Evolutionary conservation across 1,140 invertebrate species (phyloP), one percentile per base, ranked within the genome.

Genomic region (Rhagoletis pomonella): DNA sequence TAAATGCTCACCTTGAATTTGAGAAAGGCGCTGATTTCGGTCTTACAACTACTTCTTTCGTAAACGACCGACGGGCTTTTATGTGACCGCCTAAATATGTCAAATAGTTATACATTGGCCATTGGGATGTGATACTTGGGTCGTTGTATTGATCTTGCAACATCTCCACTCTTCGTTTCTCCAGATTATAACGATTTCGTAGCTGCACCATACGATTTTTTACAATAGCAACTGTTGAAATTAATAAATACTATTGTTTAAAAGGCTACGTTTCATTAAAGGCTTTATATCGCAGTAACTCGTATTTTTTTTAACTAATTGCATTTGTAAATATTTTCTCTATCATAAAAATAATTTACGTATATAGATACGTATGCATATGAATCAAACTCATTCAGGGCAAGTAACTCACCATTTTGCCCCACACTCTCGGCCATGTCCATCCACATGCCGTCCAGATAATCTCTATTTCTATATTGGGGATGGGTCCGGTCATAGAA

Each of bases 171-270:
- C 92, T 91, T 4, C 92, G 89, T 86, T 93, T 93, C 73, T 93
- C 92, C 9, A 93, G 90, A 64, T 93, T 92, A 85, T 93, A 93
- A 10, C 92, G 92, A 89, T 92, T 93, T 19, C 92, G 89, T 14
- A 93, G 67, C 14, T 91, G 92, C 3, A 90, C 88, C 90, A 93
- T 91, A 2, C 92, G 90, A 44, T 92, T 91, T 67, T 91, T 90
- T 10, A 93, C 92, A 90, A 87, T 12, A 10, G 47, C 73, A 88
- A 58, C 73, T 29, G 60, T 64, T 67, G 29, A 5, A 73, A 69
- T 42, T 10, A 47, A 85, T 3, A 84, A 60, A 55, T 55, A 55
- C 50, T 55, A 7, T 10, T 67, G 6, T 67, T 19, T 9, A 67
- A 67, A 29, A 29, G 29, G 29, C 29, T 29, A 29, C 29, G 29